Evolutionary conservation across 2,797 vertebrate species (phyloP).

Genomic region (Podargus strigoides): DNA sequence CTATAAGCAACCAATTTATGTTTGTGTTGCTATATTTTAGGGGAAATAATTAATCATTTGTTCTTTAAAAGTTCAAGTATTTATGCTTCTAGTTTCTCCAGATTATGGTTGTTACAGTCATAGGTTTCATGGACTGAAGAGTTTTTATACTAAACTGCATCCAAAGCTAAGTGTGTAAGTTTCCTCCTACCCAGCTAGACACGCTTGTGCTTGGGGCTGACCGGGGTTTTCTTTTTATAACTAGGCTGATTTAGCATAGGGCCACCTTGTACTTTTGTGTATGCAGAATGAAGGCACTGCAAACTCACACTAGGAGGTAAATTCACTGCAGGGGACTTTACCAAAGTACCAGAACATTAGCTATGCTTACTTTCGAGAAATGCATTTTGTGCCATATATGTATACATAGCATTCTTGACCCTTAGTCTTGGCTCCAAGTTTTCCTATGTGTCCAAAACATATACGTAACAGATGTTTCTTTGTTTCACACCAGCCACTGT

Average conservation of each 20-base stretch:
- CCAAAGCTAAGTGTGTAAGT: neutral
- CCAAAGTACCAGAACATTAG: neutral
- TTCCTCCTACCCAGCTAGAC: neutral
- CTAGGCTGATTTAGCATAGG: neutral
- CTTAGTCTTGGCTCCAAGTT: neutral
- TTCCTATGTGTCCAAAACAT: neutral
- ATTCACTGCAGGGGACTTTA: neutral
- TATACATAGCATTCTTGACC: neutral
- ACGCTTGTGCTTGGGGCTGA: neutral
- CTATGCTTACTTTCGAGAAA: neutral
- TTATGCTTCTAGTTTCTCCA: neutral
- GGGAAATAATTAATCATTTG: neutral
- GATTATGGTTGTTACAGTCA: neutral
- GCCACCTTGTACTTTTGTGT: neutral
- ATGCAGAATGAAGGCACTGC: neutral
- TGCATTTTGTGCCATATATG: neutral
- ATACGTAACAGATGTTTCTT: constrained; percentile 16
- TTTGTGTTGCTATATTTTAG: neutral
- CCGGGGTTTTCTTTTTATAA: neutral
- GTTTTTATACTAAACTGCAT: neutral
- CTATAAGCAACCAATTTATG: neutral
- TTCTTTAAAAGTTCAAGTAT: neutral
- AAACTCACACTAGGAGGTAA: neutral
- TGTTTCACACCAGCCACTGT: neutral
- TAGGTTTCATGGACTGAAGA: neutral